Conservation (phyloP, 2,113 vertebrate species). For the Speoplatyrhinus poulsoni region DNA sequence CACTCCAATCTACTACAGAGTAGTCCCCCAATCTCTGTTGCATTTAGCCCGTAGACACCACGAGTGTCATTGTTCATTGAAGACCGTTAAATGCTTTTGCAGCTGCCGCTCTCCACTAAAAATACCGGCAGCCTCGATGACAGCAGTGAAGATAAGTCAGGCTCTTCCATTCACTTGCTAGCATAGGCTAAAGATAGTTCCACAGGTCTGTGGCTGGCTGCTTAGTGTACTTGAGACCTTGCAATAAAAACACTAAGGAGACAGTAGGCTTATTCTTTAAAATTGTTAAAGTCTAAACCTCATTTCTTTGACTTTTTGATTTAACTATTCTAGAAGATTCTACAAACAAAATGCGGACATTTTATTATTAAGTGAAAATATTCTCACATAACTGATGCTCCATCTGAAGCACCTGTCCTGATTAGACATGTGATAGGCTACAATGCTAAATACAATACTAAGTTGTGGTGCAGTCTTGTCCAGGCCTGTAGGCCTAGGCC, state of each 20-base stretch:
- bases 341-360: too few relatives aligned
- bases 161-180: slow-evolving; percentile 81
- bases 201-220: slow-evolving; percentile 58
- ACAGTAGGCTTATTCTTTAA: slow-evolving; percentile 26
- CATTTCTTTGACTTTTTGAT: slow-evolving; percentile 10
- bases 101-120: slow-evolving; percentile 83
- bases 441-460: too few relatives aligned
- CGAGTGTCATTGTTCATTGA: slow-evolving; percentile 82
- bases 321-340: background rate
- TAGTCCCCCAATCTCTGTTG: slow-evolving; percentile 59
- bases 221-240: slow-evolving; percentile 71
- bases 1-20: slow-evolving; percentile 30
- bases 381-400: background rate
- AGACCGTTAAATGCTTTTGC: slow-evolving; percentile 84
- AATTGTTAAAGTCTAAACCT: slow-evolving; percentile 14
- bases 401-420: too few relatives aligned
- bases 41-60: slow-evolving; percentile 72
- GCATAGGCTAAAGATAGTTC: slow-evolving; percentile 78
- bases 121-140: slow-evolving; percentile 81
- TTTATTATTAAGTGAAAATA: too few relatives aligned
- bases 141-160: slow-evolving; percentile 80
- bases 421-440: too few relatives aligned
- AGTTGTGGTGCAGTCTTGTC: too few relatives aligned
- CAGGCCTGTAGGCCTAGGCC: too few relatives aligned
- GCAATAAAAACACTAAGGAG: slow-evolving; percentile 63